phyloP scores from a whole-genome alignment of 2,888 invertebrate genomes.

The Ernsta delagoae region DNA sequence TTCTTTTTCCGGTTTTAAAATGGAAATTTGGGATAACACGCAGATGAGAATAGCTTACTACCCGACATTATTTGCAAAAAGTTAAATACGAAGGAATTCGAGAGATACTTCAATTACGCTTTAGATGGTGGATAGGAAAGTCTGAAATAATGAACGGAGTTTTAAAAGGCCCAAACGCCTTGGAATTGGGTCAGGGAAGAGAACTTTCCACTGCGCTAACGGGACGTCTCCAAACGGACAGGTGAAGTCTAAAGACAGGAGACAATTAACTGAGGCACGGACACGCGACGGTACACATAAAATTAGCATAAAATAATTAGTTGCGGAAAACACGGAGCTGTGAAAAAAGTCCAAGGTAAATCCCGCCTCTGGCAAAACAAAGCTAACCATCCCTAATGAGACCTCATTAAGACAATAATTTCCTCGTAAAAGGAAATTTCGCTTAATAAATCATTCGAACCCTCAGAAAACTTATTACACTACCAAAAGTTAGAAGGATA shows the following conservation, averaged over 20 bases:
- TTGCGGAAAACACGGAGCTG: constrained; percentile 53
- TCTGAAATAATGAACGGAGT: background rate
- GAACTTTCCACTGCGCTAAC: constrained; percentile 9
- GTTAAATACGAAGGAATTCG: constrained; percentile 15
- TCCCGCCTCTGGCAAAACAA: constrained; percentile 54
- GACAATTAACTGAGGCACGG: constrained; percentile 22
- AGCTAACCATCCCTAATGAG: constrained; percentile 65
- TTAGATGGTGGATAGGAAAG: background rate
- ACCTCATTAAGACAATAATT: constrained; percentile 66
- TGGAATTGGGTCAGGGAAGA: constrained; percentile 19
- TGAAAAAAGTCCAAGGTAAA: constrained; percentile 49
- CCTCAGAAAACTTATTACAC: constrained; percentile 13
- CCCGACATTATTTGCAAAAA: constrained; percentile 12
- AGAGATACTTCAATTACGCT: constrained; percentile 20
- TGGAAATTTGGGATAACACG: constrained; percentile 24
- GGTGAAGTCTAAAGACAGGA: constrained; percentile 18
- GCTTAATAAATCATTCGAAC: constrained; percentile 27
- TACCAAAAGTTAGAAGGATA: constrained; percentile 16
- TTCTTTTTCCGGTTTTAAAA: constrained; percentile 22
- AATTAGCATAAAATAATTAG: constrained; percentile 73
- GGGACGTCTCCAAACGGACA: constrained; percentile 22
- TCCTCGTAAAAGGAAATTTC: constrained; percentile 55
- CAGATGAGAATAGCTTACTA: constrained; percentile 17
- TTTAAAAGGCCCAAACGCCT: background rate
- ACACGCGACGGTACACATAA: constrained; percentile 43